phyloP scores from a whole-genome alignment of 2,888 invertebrate genomes.

The Halictus ligatus region DNA sequence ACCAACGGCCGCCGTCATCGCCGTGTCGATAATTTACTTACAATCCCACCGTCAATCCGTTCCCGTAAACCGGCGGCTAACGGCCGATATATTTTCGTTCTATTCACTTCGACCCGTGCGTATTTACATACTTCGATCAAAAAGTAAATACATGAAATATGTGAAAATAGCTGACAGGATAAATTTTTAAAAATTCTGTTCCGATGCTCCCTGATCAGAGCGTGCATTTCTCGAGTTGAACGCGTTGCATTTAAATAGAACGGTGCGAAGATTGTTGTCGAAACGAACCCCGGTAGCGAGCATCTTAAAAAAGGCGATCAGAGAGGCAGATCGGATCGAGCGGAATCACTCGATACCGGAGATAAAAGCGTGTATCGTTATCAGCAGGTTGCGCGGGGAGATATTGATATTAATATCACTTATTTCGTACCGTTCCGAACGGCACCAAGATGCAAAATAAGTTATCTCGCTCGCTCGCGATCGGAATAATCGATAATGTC shows the following conservation, averaged over 20 bases:
- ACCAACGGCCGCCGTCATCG: slow-evolving; percentile 6
- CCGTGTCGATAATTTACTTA: slow-evolving; percentile 11
- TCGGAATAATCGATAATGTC: background rate
- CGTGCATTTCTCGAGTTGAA: too few relatives aligned
- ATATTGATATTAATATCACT: background rate
- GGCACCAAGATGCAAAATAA: background rate
- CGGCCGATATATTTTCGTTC: background rate
- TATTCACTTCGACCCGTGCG: background rate
- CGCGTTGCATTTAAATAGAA: too few relatives aligned
- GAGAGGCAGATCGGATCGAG: too few relatives aligned
- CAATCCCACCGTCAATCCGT: background rate
- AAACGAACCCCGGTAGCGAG: too few relatives aligned
- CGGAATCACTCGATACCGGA: background rate
- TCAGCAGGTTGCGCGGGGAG: background rate
- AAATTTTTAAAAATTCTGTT: too few relatives aligned
- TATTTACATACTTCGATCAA: too few relatives aligned
- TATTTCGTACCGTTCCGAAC: background rate
- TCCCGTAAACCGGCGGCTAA: background rate
- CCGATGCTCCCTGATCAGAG: too few relatives aligned
- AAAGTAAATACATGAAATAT: too few relatives aligned
- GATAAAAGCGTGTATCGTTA: background rate
- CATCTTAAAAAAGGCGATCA: background rate
- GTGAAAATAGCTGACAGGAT: too few relatives aligned
- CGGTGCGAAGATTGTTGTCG: too few relatives aligned
- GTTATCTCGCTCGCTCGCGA: slow-evolving; percentile 1